These are phyloP conservation scores for Epinephelus cyanopodus DNA, from an alignment of 2,113 vertebrate genomes.

Conservation along the genomic window DNA sequence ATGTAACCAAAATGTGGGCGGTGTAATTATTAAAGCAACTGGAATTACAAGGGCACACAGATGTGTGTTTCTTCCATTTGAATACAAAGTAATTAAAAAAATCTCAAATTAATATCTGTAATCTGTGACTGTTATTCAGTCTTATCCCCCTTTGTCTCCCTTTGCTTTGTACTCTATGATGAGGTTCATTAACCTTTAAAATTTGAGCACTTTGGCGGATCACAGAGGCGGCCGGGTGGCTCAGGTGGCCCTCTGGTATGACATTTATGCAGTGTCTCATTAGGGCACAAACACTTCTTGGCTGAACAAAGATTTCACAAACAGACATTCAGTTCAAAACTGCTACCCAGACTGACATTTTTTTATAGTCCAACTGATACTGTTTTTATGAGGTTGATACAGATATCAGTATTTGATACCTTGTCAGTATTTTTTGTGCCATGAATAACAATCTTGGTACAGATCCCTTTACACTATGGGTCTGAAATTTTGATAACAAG, in stretches of 20 bases:
- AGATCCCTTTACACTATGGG: not conserved
- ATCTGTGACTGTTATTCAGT: not conserved
- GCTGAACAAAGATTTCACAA: not conserved
- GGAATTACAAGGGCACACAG: not conserved
- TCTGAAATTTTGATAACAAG: not conserved
- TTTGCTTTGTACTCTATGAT: not conserved
- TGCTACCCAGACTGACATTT: not conserved
- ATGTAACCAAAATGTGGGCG: not conserved
- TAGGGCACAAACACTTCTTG: not conserved
- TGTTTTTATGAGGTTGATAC: not conserved
- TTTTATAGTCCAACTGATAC: not conserved
- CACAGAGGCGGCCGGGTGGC: not conserved
- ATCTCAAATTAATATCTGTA: no score
- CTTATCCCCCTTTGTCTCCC: not conserved
- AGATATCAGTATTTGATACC: not conserved
- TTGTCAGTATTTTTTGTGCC: no score
- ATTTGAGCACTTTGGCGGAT: not conserved
- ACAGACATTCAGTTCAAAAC: not conserved
- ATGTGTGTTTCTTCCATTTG: not conserved
- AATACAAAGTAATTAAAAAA: not conserved
- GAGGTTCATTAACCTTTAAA: not conserved
- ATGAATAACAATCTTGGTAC: not conserved
- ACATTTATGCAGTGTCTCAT: conserved; percentile 26
- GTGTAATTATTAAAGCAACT: conserved; percentile 7
- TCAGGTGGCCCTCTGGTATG: conserved; percentile 32